phyloP scores from a whole-genome alignment of 2,797 vertebrate species.

The Phrynocephalus guinanensis region DNA sequence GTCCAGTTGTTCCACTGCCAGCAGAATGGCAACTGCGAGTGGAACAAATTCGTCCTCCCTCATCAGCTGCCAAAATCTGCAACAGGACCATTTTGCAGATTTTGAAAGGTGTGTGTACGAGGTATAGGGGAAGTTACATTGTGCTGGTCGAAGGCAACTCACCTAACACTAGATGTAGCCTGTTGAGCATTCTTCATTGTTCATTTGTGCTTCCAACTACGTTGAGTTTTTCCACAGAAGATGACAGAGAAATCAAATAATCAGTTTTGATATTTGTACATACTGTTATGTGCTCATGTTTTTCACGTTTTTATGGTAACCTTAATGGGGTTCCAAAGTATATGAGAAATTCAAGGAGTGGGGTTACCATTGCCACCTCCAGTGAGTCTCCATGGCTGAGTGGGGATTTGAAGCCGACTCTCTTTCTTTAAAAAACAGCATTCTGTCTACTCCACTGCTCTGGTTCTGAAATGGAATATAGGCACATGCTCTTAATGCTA shows the following conservation, averaged over 20 bases:
- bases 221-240: constrained; percentile 60
- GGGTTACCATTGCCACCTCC: too few relatives aligned
- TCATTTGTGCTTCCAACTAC: constrained; percentile 65
- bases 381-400: too few relatives aligned
- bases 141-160: neutral
- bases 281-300: neutral
- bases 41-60: neutral
- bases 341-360: too few relatives aligned
- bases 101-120: neutral
- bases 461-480: too few relatives aligned
- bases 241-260: constrained; percentile 58
- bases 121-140: neutral
- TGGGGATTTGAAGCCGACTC: too few relatives aligned
- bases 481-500: neutral
- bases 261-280: constrained; percentile 35
- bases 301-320: too few relatives aligned
- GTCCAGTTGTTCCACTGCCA: neutral
- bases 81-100: neutral
- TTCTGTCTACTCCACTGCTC: too few relatives aligned
- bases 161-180: neutral
- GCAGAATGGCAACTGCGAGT: neutral
- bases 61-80: neutral
- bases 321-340: too few relatives aligned
- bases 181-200: neutral
- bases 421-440: too few relatives aligned